phyloP scores from a whole-genome alignment of 2,113 vertebrate genomes.

The Percopsis transmontana region DNA sequence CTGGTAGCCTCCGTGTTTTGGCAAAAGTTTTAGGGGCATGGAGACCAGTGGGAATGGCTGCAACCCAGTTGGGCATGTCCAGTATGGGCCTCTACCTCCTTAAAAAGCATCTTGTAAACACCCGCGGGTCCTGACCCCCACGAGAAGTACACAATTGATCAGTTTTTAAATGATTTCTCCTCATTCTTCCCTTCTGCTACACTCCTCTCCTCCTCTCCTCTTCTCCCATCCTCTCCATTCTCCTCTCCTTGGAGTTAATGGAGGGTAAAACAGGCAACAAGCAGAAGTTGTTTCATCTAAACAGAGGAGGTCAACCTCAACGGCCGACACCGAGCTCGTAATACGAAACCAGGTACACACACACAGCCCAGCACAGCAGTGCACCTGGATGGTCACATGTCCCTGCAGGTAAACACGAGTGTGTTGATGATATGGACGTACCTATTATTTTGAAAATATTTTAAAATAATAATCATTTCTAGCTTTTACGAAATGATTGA shows the following conservation, averaged over 20 bases:
- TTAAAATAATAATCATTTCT: no score
- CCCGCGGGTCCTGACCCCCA: no score
- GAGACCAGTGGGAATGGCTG: no score
- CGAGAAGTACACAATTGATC: no score
- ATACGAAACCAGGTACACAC: neutral
- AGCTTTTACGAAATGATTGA: neutral
- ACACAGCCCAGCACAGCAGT: neutral
- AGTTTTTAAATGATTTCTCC: neutral
- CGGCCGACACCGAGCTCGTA: constrained; percentile 1
- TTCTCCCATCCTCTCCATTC: neutral
- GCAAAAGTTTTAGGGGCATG: no score
- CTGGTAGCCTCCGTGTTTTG: no score
- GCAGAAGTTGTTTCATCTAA: constrained; percentile 3
- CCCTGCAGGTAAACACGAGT: neutral
- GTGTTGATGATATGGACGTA: neutral
- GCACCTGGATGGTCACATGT: neutral
- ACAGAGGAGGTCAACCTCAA: neutral
- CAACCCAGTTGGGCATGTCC: no score
- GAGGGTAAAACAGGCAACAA: neutral
- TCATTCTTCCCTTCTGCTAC: neutral
- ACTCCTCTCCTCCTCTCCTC: neutral
- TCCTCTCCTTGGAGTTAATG: neutral
- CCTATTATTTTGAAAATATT: no score
- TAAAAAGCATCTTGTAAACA: no score
- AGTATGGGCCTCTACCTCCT: no score